Evolutionary conservation across 2,113 vertebrate genomes (phyloP).

Genomic region (Oreochromis spilurus): DNA sequence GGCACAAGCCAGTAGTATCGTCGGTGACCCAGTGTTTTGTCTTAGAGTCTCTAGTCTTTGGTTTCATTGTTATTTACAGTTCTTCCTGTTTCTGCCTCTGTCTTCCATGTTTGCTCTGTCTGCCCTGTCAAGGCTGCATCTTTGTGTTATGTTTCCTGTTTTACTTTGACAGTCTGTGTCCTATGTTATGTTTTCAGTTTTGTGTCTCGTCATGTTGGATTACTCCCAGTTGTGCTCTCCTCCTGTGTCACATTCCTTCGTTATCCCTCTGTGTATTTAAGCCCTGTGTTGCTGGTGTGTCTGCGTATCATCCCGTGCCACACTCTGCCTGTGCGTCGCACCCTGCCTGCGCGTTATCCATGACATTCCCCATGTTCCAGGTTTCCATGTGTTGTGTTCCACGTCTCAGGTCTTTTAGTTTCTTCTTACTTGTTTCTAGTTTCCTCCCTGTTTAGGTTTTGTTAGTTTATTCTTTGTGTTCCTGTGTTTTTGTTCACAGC

Average conservation of each 20-base stretch:
- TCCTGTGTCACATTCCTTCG: neutral
- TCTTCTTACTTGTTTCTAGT: neutral
- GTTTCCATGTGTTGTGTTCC: neutral
- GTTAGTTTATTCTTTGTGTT: no score
- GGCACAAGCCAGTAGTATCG: no score
- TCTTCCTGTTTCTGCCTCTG: neutral
- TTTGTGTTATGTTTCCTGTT: neutral
- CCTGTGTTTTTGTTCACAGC: no score
- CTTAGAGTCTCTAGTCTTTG: neutral
- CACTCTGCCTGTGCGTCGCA: fast-evolving
- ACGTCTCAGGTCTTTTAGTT: neutral
- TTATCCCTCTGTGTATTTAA: neutral
- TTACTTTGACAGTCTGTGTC: no score
- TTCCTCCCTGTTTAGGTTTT: neutral
- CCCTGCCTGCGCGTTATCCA: neutral
- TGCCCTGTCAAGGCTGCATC: neutral
- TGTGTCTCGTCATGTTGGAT: neutral
- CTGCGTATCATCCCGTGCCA: fast-evolving
- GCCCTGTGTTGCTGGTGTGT: neutral
- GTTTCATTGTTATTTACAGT: neutral
- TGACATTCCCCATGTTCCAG: fast-evolving
- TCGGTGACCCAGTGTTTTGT: neutral
- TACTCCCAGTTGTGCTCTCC: neutral
- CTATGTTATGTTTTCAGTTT: neutral
- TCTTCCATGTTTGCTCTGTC: neutral